Conservation (phyloP, 1,140 invertebrate genomes). For the Dufourea novaeangliae region DNA sequence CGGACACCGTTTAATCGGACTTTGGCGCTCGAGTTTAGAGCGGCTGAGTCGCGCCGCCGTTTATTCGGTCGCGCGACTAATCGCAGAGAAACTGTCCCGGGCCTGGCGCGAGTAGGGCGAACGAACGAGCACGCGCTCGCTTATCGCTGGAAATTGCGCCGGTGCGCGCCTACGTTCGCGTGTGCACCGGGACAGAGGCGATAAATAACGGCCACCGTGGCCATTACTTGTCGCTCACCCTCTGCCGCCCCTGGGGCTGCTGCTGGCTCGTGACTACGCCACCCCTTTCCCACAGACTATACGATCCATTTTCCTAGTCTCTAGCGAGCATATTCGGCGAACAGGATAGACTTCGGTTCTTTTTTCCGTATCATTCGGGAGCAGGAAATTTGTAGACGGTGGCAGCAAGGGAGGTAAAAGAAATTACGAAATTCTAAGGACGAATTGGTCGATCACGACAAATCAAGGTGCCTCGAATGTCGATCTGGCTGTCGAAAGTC, state of each 20-base stretch:
- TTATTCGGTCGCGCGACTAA: constrained; percentile 58
- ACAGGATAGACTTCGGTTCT: constrained; percentile 12
- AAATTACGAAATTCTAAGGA: neutral
- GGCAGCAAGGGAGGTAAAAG: neutral
- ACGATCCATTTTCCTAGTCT: constrained; percentile 19
- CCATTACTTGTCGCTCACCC: constrained; percentile 76
- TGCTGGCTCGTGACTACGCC: too few relatives aligned
- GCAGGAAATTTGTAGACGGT: neutral
- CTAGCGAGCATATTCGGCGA: constrained; percentile 16
- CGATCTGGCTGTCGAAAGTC: neutral
- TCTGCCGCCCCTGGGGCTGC: constrained; percentile 45
- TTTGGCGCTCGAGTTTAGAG: constrained; percentile 9
- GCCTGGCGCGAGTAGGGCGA: constrained; percentile 47
- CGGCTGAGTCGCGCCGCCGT: constrained; percentile 34
- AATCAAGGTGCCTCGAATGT: too few relatives aligned
- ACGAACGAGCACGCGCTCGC: constrained; percentile 45
- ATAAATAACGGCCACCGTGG: constrained; percentile 75
- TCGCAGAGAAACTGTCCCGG: constrained; percentile 54
- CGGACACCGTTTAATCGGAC: constrained; percentile 1
- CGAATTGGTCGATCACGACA: too few relatives aligned
- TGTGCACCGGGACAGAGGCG: constrained; percentile 56
- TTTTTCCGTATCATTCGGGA: neutral
- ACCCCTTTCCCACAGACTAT: constrained; percentile 9
- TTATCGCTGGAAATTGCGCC: constrained; percentile 65
- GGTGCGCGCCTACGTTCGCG: constrained; percentile 55